These are phyloP conservation scores for Buceros bicornis DNA, from an alignment of 2,797 vertebrate genomes.

Conservation along the genomic window DNA sequence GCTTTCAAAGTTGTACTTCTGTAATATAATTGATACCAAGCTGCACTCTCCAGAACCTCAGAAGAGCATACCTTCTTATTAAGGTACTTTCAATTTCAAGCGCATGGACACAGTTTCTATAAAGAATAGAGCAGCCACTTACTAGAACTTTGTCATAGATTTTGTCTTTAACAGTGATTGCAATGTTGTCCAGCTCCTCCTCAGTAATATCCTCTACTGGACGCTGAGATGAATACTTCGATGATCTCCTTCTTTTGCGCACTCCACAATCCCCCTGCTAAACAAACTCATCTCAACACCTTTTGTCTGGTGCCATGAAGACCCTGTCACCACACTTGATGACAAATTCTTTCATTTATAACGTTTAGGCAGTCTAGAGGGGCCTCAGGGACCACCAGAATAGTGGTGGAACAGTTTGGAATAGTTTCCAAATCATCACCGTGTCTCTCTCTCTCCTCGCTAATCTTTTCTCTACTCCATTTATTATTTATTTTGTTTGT, in stretches of 20 bases:
- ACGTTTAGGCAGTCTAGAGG: neutral
- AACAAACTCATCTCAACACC: conserved; percentile 41
- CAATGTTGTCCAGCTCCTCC: conserved; percentile 93
- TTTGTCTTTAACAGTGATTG: conserved; percentile 92
- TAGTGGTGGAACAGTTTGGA: neutral
- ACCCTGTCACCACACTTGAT: neutral
- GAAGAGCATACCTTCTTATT: neutral
- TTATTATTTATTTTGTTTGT: neutral
- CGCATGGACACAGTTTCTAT: neutral
- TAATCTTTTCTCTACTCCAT: neutral
- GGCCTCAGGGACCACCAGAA: neutral
- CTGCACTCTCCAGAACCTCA: neutral
- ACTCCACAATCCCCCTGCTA: conserved; percentile 74
- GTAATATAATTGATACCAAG: neutral
- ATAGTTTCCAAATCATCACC: neutral
- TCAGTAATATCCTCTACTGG: conserved; percentile 91
- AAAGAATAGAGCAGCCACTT: conserved; percentile 38
- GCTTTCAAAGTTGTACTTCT: neutral
- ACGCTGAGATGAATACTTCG: conserved; percentile 75
- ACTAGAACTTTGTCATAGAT: conserved; percentile 94
- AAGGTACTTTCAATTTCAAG: neutral
- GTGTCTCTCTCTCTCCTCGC: neutral
- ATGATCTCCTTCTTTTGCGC: conserved; percentile 74
- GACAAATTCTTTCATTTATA: conserved; percentile 24
- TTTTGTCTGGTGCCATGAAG: neutral